Percentiles rank a stretch among this genome's conserved stretches.
Evolutionary conservation across 1,140 invertebrate genomes (phyloP).

Genomic region (Lasioglossum albipes): DNA sequence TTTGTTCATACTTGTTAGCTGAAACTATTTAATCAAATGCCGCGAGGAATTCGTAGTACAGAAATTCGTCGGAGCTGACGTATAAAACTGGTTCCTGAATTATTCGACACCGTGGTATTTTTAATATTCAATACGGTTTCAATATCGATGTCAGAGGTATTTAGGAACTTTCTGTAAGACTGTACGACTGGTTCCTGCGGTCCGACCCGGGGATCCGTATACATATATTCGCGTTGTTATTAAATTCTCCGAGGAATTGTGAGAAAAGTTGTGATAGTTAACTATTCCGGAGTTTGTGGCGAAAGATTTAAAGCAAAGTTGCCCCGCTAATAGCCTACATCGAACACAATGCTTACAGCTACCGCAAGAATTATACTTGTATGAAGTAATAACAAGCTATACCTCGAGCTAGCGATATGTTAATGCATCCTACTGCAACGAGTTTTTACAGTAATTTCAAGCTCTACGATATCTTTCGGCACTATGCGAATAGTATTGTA

Average conservation of each 20-base stretch:
- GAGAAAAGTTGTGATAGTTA: slow-evolving; percentile 17
- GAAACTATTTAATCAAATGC: too few species aligned
- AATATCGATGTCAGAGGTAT: neutral
- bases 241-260: slow-evolving; percentile 13
- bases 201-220: neutral
- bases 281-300: slow-evolving; percentile 15
- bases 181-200: neutral
- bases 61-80: too few species aligned
- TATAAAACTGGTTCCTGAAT: too few species aligned
- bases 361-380: slow-evolving; percentile 8
- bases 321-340: slow-evolving; percentile 11
- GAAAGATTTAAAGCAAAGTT: slow-evolving; percentile 32
- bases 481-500: neutral
- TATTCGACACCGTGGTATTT: neutral
- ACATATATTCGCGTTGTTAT: slow-evolving; percentile 19
- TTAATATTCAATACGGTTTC: neutral
- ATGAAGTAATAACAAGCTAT: neutral
- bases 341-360: slow-evolving; percentile 3
- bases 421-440: neutral
- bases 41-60: too few species aligned
- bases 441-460: neutral
- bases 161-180: neutral
- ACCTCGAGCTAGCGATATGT: neutral
- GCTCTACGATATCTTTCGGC: neutral
- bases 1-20: too few species aligned